phyloP scores from a whole-genome alignment of 2,113 vertebrate genomes.

The Ctenodactylus gundi region DNA sequence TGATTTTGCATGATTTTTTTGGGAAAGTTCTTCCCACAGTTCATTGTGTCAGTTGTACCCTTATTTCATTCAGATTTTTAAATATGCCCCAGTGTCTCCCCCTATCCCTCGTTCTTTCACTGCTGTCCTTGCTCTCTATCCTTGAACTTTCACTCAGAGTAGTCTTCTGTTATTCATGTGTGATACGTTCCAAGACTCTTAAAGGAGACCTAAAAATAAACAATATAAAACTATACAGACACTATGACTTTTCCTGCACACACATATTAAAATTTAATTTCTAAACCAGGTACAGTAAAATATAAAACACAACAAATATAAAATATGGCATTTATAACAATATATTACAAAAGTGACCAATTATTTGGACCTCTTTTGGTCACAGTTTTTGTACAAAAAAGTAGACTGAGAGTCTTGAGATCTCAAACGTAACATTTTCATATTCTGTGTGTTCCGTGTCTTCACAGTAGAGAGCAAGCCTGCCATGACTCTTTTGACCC shows the following conservation, averaged over 20 bases:
- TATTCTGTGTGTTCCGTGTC: background rate
- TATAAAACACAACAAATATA: background rate
- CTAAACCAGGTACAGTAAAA: background rate
- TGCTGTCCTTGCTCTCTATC: background rate
- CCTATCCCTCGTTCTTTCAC: background rate
- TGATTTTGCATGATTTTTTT: background rate
- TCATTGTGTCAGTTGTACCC: background rate
- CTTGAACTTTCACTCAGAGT: background rate
- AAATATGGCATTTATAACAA: background rate
- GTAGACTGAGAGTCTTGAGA: background rate
- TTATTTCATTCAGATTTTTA: conserved; percentile 7
- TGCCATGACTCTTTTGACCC: background rate
- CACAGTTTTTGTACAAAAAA: background rate
- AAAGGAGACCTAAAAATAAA: background rate
- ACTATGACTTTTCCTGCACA: background rate
- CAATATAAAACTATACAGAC: background rate
- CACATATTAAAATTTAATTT: background rate
- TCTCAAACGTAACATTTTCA: background rate
- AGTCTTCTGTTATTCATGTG: background rate
- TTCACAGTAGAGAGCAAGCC: conserved; percentile 33
- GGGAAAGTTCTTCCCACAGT: background rate
- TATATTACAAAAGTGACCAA: background rate
- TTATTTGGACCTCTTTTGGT: background rate
- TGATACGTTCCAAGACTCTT: background rate
- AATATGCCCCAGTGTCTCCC: background rate